A percentile compares a stretch with the other conserved stretches of the same genome.
Conservation (phyloP, 2,113 vertebrate species). For the Coregonus clupeaformis region DNA sequence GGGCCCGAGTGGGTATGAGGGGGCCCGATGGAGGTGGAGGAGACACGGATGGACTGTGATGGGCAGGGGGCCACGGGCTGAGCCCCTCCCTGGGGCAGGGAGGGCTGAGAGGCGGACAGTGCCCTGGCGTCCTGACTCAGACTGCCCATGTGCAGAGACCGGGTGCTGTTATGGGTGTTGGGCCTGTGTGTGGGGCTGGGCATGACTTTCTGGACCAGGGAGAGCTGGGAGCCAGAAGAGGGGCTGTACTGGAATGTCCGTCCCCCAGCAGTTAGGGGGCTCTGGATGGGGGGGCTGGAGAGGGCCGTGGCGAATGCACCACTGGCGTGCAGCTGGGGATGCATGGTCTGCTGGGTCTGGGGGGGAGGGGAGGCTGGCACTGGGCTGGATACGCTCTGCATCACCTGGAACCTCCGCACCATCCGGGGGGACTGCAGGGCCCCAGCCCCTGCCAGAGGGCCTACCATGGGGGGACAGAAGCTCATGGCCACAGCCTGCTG, state of each 20-base stretch:
- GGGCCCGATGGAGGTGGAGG: conserved; percentile 77
- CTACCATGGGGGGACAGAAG: conserved; percentile 89
- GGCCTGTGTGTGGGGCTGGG: conserved; percentile 76
- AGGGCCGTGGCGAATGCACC: conserved; percentile 70
- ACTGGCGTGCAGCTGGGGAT: conserved; percentile 79
- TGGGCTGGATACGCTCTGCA: conserved; percentile 66
- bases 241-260: conserved; percentile 82
- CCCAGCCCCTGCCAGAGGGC: conserved; percentile 77
- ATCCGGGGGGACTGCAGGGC: conserved; percentile 84
- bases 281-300: conserved; percentile 83
- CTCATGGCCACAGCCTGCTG: conserved; percentile 97
- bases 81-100: conserved; percentile 82
- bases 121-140: conserved; percentile 86
- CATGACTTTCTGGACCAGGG: conserved; percentile 78
- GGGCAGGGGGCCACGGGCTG: conserved; percentile 77
- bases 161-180: conserved; percentile 80
- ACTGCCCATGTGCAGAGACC: conserved; percentile 80
- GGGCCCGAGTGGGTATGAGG: conserved; percentile 59
- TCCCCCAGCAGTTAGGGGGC: conserved; percentile 76
- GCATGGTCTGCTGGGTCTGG: conserved; percentile 74
- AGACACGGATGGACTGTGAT: conserved; percentile 75
- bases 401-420: conserved; percentile 84
- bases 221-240: conserved; percentile 83
- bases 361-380: conserved; percentile 72
- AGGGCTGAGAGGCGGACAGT: conserved; percentile 91